Base-by-base conservation (phyloP, 2,888 invertebrate species). In the Platerodrilus igneus region DNA sequence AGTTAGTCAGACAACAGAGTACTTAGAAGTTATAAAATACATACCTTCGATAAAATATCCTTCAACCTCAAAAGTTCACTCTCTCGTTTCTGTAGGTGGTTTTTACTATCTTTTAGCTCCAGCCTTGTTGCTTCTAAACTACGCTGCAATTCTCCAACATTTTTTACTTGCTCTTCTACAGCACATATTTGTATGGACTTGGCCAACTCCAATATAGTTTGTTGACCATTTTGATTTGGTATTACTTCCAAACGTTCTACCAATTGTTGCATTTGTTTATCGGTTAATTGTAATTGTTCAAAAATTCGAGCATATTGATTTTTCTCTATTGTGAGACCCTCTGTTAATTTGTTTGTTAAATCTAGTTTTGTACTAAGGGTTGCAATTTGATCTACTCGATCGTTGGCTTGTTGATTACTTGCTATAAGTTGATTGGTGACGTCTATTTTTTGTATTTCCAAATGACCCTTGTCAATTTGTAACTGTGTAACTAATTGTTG, bases 391-490 rank as follows among this genome's bases (percentile, higher is more conserved):
- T 53, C 45, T 14, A 49, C 14, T 18, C 51, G 37, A n/a, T 48
- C 36, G 9, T 45, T 39, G 13, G 38, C 47, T 31, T 54, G 39
- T 14, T 45, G 29, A 10, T 42, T 32, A 15, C 42, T 45, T 5
- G 37, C 19, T 4, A 21, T 14, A 5, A 34, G 34, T 34, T 48
- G 16, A 16, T 37, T 38, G 3, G 33, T 9, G n/a, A 19, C 16
- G 13, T 39, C 35, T 17, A 40, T 14, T 46, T 51, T 37, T 16
- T 32, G 33, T 15, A 41, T 26, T 34, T 43, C 53, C 47, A 43
- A 59, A 29, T 37, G 57, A 62, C 55, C 68, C 60, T 52, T 67
- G 58, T 48, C 72, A 45, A 47, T 62, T 64, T 41, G 59, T 58
- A 40, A 62, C 46, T 36, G 56, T 47, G 26, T 58, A 51, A 53